Evolutionary conservation across 2,113 vertebrate species (phyloP).

Genomic region (Empidonax alnorum): DNA sequence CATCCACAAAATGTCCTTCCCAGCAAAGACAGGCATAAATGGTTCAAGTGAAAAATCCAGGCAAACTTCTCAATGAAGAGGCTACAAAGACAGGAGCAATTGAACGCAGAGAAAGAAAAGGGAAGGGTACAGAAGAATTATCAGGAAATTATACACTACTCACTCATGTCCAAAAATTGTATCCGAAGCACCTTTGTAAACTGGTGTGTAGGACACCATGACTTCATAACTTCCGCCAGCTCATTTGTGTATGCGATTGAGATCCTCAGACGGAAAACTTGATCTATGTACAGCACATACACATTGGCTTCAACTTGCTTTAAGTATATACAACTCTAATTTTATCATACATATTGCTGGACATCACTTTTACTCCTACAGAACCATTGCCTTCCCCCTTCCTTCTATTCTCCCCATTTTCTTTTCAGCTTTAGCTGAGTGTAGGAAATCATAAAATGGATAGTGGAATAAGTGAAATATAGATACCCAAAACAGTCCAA

Average conservation of each 20-base stretch:
- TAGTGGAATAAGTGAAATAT: not conserved
- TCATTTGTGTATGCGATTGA: not conserved
- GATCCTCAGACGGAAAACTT: not conserved
- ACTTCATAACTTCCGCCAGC: not conserved
- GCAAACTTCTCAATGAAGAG: not conserved
- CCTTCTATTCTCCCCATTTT: not conserved
- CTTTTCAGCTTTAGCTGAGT: not conserved
- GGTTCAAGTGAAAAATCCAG: not conserved
- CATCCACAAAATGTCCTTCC: not conserved
- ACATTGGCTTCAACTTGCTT: not conserved
- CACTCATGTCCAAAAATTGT: not conserved
- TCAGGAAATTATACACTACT: not conserved
- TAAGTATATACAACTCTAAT: not conserved
- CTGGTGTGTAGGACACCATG: not conserved
- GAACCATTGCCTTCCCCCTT: not conserved
- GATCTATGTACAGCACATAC: not conserved
- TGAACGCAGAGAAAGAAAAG: not conserved
- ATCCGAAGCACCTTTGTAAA: not conserved
- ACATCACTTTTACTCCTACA: not conserved
- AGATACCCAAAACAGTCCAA: not conserved
- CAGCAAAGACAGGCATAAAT: not conserved
- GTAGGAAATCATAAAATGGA: not conserved
- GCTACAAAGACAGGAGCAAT: not conserved
- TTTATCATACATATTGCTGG: not conserved
- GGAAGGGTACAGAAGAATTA: not conserved